Base-by-base conservation (phyloP, 2,888 invertebrate species). In the Pristionchus fissidentatus region DNA sequence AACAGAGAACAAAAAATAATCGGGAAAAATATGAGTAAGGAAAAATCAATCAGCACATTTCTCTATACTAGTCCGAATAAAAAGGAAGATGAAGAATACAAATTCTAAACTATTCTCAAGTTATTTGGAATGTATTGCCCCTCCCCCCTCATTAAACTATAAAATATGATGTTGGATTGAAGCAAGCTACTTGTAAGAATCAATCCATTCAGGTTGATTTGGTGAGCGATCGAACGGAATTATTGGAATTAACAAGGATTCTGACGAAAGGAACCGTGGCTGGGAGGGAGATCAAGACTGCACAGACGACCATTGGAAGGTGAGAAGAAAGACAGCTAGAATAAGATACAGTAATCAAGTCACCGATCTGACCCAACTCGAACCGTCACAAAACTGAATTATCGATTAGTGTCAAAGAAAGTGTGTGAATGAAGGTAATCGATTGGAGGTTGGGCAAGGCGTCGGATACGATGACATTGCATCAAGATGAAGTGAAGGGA, bases 181-280 rank as follows among this genome's bases (percentile, higher is more conserved):
- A n/a, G n/a, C n/a, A n/a, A n/a, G n/a, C n/a, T n/a, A n/a, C n/a
- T n/a, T n/a, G n/a, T n/a, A n/a, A n/a, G n/a, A n/a, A n/a, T n/a
- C n/a, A n/a, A n/a, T n/a, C n/a, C n/a, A n/a, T n/a, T 55, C 79
- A 86, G 86, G 83, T 89, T 95, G 91, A 95, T 95, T 92, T 95
- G 94, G 86, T 93, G 19, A 88, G 88, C 41, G 84, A 91, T 35
- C 96, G 95, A 93, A 93, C 94, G 88, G 95, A 95, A 84, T 93
- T 97, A n/a, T 93, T 98, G 62, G 94, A 95, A 66, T 90, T 96
- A 22, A 95, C 95, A 0, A 94, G 94, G 66, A 94, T 93, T 62
- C 92, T 97, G 78, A 96, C 96, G 7, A 95, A 95, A 91, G 87
- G 94, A 84, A 86, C 90, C 57, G 92, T 93, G 41, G 92, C 86